phyloP scores from a whole-genome alignment of 2,888 invertebrate genomes.

The Liopterus haemorrhoidalis region DNA sequence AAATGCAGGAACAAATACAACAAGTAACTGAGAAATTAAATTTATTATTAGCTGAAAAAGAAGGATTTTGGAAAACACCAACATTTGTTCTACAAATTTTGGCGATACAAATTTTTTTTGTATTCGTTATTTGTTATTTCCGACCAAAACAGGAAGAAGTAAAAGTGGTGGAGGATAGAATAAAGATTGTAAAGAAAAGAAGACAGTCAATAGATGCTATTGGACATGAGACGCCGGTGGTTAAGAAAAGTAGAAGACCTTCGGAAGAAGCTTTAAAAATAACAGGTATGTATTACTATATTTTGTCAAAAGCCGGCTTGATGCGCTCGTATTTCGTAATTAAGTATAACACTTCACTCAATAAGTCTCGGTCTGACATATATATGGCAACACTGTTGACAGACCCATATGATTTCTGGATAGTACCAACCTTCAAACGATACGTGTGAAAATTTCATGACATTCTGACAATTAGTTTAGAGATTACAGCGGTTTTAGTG shows the following conservation, averaged over 20 bases:
- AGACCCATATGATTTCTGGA: too few species aligned
- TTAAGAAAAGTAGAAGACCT: constrained; percentile 59
- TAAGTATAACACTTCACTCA: too few species aligned
- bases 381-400: too few species aligned
- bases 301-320: neutral
- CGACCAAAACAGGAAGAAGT: constrained; percentile 45
- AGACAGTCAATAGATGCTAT: constrained; percentile 64
- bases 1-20: constrained; percentile 55
- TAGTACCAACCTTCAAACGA: too few species aligned
- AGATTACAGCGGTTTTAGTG: too few species aligned
- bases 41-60: constrained; percentile 55
- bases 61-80: constrained; percentile 56
- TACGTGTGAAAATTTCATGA: too few species aligned
- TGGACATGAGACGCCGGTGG: constrained; percentile 50
- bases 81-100: constrained; percentile 47
- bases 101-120: constrained; percentile 48
- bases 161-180: neutral
- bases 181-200: constrained; percentile 40
- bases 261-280: constrained; percentile 67
- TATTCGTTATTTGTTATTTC: constrained; percentile 50
- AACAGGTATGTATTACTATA: constrained; percentile 25
- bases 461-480: too few species aligned
- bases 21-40: constrained; percentile 58
- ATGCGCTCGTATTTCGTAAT: neutral
- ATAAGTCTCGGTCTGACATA: too few species aligned